Evolutionary conservation across 1,140 invertebrate genomes (phyloP).

Genomic region (Xylocopa sonorina): DNA sequence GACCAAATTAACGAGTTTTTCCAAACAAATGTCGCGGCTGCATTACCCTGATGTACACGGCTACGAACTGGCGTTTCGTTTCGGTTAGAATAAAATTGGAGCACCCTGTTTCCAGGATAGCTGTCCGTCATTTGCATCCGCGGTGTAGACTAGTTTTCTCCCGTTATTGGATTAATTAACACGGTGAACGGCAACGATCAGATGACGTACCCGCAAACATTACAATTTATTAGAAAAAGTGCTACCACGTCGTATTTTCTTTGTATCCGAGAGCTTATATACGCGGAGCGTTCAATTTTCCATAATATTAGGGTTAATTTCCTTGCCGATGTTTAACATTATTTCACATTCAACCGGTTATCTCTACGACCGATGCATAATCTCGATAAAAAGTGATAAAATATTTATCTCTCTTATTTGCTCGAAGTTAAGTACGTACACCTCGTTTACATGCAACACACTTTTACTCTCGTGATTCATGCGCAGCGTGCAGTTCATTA

Average conservation of each 20-base stretch:
- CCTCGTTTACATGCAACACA: too few relatives aligned
- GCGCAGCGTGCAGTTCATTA: too few relatives aligned
- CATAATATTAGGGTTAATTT: too few relatives aligned
- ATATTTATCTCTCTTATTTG: too few relatives aligned
- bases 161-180: constrained; percentile 3
- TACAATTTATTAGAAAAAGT: background rate
- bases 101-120: constrained; percentile 15
- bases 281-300: background rate
- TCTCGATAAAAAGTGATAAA: too few relatives aligned
- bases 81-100: constrained; percentile 16
- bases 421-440: too few relatives aligned
- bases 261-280: too few relatives aligned
- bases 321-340: too few relatives aligned
- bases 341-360: too few relatives aligned
- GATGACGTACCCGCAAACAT: background rate
- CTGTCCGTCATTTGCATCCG: background rate
- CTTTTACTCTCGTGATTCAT: too few relatives aligned
- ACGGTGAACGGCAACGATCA: background rate
- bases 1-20: background rate
- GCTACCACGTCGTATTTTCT: background rate
- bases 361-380: too few relatives aligned
- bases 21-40: background rate
- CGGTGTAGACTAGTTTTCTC: background rate
- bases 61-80: background rate
- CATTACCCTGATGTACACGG: background rate